Conservation (phyloP, 2,888 invertebrate species). For the Brenthis hecate region DNA sequence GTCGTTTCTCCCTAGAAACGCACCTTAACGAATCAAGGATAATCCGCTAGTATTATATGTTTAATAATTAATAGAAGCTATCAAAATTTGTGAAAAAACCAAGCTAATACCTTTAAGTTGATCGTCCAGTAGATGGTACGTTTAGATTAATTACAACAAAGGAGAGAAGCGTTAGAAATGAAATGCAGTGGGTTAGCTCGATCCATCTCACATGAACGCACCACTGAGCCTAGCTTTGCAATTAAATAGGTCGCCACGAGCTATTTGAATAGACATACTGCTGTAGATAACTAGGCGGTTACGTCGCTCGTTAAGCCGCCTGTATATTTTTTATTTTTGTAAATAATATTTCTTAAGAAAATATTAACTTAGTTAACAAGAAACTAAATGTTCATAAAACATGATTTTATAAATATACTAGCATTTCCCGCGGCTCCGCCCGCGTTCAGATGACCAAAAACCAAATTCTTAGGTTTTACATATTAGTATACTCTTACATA, state of each 20-base stretch:
- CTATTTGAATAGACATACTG: constrained; percentile 30
- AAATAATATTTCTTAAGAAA: background rate
- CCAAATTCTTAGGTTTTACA: no score
- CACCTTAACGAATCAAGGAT: no score
- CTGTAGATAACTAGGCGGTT: constrained; percentile 12
- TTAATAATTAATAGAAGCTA: no score
- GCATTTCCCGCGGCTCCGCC: no score
- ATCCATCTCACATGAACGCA: constrained; percentile 57
- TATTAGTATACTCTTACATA: no score
- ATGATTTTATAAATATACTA: no score
- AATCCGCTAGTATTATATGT: no score
- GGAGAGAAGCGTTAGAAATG: constrained; percentile 24
- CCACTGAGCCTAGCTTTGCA: constrained; percentile 47
- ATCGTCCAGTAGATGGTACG: constrained; percentile 23
- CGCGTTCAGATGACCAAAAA: no score
- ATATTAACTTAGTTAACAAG: constrained; percentile 1
- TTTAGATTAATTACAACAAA: constrained; percentile 11
- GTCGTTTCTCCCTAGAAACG: no score
- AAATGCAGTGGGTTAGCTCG: constrained; percentile 43
- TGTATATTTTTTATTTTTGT: constrained; percentile 2
- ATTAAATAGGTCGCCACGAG: constrained; percentile 53
- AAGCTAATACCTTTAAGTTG: constrained; percentile 6
- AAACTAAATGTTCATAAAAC: no score
- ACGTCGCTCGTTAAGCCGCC: constrained; percentile 5
- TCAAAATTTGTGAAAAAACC: no score